phyloP scores from a whole-genome alignment of 2,888 invertebrate species.

The Dolichomitus sp. region DNA sequence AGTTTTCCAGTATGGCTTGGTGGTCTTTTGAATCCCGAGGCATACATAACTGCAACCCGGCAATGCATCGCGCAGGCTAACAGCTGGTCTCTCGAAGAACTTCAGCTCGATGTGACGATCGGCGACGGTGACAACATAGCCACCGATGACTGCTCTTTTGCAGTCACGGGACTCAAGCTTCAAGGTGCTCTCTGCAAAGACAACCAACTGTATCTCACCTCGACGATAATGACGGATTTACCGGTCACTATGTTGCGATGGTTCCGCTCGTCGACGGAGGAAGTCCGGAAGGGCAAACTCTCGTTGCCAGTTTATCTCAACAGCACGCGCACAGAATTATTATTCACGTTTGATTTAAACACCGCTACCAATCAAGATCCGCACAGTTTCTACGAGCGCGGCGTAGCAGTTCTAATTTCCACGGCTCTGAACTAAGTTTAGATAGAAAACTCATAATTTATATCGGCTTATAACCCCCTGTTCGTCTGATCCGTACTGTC shows the following conservation, averaged over 20 bases:
- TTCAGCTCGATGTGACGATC: constrained; percentile 93
- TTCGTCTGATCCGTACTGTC: constrained; percentile 41
- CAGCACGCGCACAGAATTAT: constrained; percentile 96
- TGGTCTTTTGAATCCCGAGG: constrained; percentile 99
- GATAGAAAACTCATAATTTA: constrained; percentile 34
- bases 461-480: constrained; percentile 4
- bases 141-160: constrained; percentile 90
- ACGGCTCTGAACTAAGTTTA: constrained; percentile 92
- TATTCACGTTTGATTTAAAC: constrained; percentile 98
- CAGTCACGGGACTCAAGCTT: constrained; percentile 94
- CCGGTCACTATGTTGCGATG: constrained; percentile 96
- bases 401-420: constrained; percentile 98
- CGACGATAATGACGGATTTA: constrained; percentile 98
- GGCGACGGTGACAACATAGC: constrained; percentile 88
- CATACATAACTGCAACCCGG: constrained; percentile 99
- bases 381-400: constrained; percentile 99
- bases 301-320: constrained; percentile 99
- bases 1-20: constrained; percentile 98
- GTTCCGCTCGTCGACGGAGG: constrained; percentile 90
- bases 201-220: constrained; percentile 95
- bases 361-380: constrained; percentile 96
- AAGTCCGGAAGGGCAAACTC: constrained; percentile 89
- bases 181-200: constrained; percentile 98
- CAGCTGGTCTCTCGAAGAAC: constrained; percentile 98
- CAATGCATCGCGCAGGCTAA: constrained; percentile 99